phyloP scores from a whole-genome alignment of 2,888 invertebrate species.

The Phanerotoma sp. region DNA sequence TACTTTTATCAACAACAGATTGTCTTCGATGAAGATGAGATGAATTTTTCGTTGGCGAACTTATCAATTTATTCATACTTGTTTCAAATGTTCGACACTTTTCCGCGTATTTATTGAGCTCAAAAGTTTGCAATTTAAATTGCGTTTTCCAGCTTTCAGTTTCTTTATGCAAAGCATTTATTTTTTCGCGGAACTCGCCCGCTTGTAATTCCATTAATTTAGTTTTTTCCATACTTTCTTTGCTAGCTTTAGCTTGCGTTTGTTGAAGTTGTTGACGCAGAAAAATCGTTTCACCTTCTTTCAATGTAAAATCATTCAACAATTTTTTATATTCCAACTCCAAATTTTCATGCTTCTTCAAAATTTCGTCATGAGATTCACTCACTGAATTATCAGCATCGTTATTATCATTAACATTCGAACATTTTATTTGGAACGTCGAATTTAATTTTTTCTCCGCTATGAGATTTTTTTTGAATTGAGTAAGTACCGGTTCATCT shows the following conservation, averaged over 20 bases:
- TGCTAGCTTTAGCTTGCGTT: conserved; percentile 40
- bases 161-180: conserved; percentile 43
- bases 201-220: conserved; percentile 45
- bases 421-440: conserved; percentile 34
- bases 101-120: conserved; percentile 42
- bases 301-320: conserved; percentile 44
- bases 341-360: conserved; percentile 39
- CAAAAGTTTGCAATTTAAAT: conserved; percentile 44
- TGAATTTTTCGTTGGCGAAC: conserved; percentile 39
- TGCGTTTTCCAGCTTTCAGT: conserved; percentile 48
- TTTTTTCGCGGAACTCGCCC: conserved; percentile 39
- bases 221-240: conserved; percentile 42
- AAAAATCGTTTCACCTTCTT: conserved; percentile 48
- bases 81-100: conserved; percentile 47
- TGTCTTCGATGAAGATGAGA: conserved; percentile 32
- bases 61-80: conserved; percentile 43
- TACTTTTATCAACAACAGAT: conserved; percentile 35
- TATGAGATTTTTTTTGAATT: conserved; percentile 38
- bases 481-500: conserved; percentile 32
- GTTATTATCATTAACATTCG: too few relatives aligned
- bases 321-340: conserved; percentile 45
- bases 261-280: conserved; percentile 45
- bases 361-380: conserved; percentile 27
- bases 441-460: conserved; percentile 35
- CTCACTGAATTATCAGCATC: not conserved